Evolutionary conservation across 2,888 invertebrate genomes (phyloP).

Genomic region (Cataglyphis cursor): DNA sequence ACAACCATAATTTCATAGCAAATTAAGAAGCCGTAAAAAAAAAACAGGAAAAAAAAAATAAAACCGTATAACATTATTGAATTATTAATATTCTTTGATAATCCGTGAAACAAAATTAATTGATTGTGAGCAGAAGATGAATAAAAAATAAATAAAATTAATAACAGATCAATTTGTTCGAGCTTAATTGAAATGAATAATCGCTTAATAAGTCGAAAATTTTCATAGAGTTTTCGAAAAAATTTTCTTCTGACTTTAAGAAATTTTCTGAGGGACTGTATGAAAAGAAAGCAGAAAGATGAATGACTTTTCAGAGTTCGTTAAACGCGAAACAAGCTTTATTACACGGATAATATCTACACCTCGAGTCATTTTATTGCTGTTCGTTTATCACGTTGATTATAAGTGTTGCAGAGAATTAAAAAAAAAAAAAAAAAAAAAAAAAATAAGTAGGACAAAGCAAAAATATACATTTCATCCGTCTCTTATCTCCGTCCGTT

Average conservation of each 20-base stretch:
- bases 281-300: slow-evolving; percentile 12
- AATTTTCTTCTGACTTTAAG: background rate
- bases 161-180: background rate
- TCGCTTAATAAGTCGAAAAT: background rate
- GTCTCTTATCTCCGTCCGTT: background rate
- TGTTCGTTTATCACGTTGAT: slow-evolving; percentile 4
- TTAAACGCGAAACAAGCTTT: slow-evolving; percentile 36
- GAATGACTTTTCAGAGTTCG: slow-evolving; percentile 45
- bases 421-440: background rate
- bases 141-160: background rate
- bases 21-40: slow-evolving; percentile 26
- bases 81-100: slow-evolving; percentile 28
- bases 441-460: too few species aligned
- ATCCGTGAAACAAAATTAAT: background rate
- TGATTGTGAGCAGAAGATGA: background rate
- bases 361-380: slow-evolving; percentile 34
- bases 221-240: background rate
- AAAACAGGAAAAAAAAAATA: background rate
- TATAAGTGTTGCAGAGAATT: slow-evolving; percentile 15
- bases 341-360: slow-evolving; percentile 22
- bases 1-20: slow-evolving; percentile 37
- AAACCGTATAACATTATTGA: slow-evolving; percentile 16
- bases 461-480: background rate
- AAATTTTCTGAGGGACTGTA: background rate
- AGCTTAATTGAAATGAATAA: background rate